Conservation (phyloP, 92 coral and sea anemone species). For the Umimayanthus kanabou region DNA sequence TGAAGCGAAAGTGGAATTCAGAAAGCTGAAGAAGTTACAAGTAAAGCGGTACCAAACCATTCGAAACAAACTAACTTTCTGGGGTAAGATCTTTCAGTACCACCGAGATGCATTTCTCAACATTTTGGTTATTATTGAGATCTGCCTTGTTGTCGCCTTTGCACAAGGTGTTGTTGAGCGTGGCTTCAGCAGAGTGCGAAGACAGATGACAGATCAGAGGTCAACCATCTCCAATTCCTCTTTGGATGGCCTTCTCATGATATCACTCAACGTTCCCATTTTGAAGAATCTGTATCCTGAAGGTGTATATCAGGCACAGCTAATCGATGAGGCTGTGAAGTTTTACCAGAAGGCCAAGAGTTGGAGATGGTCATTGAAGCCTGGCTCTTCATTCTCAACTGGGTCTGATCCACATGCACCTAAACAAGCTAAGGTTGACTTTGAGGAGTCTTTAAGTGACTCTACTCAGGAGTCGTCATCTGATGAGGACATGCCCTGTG, state of each 20-base stretch:
- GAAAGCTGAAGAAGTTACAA: too few relatives aligned
- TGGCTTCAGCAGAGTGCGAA: constrained; percentile 10
- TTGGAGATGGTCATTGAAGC: too few relatives aligned
- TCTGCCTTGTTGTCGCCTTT: constrained; percentile 11
- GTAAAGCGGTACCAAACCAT: too few relatives aligned
- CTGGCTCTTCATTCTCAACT: too few relatives aligned
- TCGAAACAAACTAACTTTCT: neutral
- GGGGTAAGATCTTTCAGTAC: neutral
- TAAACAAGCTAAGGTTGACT: too few relatives aligned
- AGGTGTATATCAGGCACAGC: too few relatives aligned
- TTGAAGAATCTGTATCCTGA: neutral
- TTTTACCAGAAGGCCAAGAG: too few relatives aligned
- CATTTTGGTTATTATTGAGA: neutral
- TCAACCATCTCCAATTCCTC: neutral
- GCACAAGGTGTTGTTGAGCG: constrained; percentile 4
- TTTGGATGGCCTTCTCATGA: neutral
- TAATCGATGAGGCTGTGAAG: too few relatives aligned
- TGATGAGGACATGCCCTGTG: too few relatives aligned
- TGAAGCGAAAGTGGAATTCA: neutral
- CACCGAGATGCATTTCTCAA: neutral
- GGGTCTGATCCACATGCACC: too few relatives aligned
- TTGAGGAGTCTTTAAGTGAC: too few relatives aligned
- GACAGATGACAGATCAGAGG: neutral
- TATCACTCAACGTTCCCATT: neutral
- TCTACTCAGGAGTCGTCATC: too few relatives aligned